These are phyloP conservation scores for Fragum whitleyi DNA, from an alignment of 2,888 invertebrate species.

Conservation along the genomic window DNA sequence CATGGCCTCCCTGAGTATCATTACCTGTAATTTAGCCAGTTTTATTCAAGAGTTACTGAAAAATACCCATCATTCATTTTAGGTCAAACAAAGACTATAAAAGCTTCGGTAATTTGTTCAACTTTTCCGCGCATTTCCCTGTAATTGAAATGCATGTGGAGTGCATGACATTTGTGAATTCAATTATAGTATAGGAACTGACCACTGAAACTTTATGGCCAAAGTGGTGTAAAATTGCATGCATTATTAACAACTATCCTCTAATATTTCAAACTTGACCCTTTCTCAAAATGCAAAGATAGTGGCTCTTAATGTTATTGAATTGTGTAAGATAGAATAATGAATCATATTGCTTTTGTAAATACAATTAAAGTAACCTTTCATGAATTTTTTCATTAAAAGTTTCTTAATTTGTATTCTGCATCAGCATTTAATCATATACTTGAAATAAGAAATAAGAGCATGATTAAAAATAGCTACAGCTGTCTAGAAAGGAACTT, in stretches of 20 bases:
- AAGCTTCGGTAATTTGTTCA: slow-evolving; percentile 45
- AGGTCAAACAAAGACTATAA: slow-evolving; percentile 47
- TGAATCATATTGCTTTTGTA: too few species aligned
- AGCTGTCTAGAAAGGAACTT: too few species aligned
- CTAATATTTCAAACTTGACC: slow-evolving; percentile 5
- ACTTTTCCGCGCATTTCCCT: slow-evolving; percentile 34
- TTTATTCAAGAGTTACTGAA: slow-evolving; percentile 61
- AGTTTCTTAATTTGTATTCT: too few species aligned
- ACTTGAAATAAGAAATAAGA: too few species aligned
- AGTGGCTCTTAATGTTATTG: too few species aligned
- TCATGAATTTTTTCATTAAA: too few species aligned
- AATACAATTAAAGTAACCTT: too few species aligned
- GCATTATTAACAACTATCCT: slow-evolving; percentile 51
- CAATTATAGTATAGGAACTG: slow-evolving; percentile 51
- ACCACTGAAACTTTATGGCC: slow-evolving; percentile 46
- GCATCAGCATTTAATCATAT: too few species aligned
- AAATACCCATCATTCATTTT: slow-evolving; percentile 37
- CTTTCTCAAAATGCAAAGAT: slow-evolving; percentile 2
- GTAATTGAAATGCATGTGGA: slow-evolving; percentile 64
- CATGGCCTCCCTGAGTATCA: slow-evolving; percentile 29
- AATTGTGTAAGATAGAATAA: too few species aligned
- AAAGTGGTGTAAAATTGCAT: slow-evolving; percentile 61
- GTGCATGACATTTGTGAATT: slow-evolving; percentile 50
- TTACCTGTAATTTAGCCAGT: slow-evolving; percentile 66
- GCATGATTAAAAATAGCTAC: too few species aligned